A percentile compares a stretch with the other conserved stretches of the same genome.
phyloP scores from a whole-genome alignment of 2,113 vertebrate species.

The Chinchilla lanigera region DNA sequence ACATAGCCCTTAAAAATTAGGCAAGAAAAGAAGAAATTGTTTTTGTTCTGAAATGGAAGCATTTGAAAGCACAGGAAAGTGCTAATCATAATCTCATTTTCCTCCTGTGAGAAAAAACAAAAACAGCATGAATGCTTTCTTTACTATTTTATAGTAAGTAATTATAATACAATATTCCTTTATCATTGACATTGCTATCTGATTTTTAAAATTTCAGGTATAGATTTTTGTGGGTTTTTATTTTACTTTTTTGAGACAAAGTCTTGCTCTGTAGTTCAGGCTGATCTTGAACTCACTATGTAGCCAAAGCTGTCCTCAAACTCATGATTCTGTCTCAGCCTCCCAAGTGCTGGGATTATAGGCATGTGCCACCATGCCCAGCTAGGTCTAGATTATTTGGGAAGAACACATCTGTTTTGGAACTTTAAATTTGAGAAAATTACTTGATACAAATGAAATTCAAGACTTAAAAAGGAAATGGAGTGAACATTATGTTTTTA shows the following conservation, averaged over 20 bases:
- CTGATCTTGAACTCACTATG: not conserved
- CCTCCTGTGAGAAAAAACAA: slow-evolving; percentile 5
- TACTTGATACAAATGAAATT: not conserved
- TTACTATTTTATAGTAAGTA: not conserved
- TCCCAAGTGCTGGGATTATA: not conserved
- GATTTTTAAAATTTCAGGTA: slow-evolving; percentile 33
- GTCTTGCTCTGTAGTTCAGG: not conserved
- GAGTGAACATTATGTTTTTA: slow-evolving; percentile 33
- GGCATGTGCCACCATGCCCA: not conserved
- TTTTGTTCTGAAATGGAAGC: slow-evolving; percentile 40
- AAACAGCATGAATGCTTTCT: slow-evolving; percentile 21
- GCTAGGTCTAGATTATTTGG: slow-evolving; percentile 7
- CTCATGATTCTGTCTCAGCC: not conserved
- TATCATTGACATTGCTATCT: slow-evolving; percentile 22
- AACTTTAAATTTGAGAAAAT: not conserved
- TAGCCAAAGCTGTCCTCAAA: not conserved
- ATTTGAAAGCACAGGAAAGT: slow-evolving; percentile 32
- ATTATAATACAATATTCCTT: not conserved
- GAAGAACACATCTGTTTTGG: slow-evolving; percentile 17
- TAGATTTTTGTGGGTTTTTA: not conserved
- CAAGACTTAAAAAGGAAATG: slow-evolving; percentile 3
- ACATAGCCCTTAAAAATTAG: slow-evolving; percentile 39
- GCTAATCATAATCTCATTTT: not conserved
- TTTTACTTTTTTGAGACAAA: not conserved
- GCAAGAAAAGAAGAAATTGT: not conserved